Conservation (phyloP, 2,888 invertebrate genomes). For the Heliconius ismenius region DNA sequence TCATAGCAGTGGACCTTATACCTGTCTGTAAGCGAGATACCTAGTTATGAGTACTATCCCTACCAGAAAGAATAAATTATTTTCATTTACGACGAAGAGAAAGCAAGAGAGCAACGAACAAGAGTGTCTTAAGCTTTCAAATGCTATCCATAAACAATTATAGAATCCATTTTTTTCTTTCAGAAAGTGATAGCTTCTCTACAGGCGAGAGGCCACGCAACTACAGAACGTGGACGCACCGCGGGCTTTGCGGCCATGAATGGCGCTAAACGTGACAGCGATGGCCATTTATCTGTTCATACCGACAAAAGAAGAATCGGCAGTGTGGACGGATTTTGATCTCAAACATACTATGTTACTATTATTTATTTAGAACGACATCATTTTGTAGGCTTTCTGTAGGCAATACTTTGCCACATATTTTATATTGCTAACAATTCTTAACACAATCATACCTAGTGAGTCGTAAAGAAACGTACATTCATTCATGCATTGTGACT, state of each 20-base stretch:
- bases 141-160: not conserved
- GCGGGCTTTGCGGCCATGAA: constrained; percentile 86
- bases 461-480: too few relatives aligned
- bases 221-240: constrained; percentile 67
- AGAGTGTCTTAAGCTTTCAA: not conserved
- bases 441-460: not conserved
- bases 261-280: constrained; percentile 72
- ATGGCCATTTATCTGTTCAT: constrained; percentile 61
- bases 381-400: not conserved
- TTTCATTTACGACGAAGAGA: too few relatives aligned
- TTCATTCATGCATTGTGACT: not conserved
- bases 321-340: constrained; percentile 73
- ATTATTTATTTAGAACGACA: not conserved
- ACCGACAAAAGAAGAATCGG: constrained; percentile 78
- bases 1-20: too few relatives aligned
- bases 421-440: not conserved
- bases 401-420: not conserved
- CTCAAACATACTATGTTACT: not conserved
- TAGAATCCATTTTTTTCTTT: constrained; percentile 41
- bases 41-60: too few relatives aligned
- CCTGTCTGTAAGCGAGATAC: too few relatives aligned
- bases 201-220: constrained; percentile 76
- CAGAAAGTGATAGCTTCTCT: constrained; percentile 74
- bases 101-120: too few relatives aligned
- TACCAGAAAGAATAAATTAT: too few relatives aligned